Conservation (phyloP, 1,140 invertebrate genomes). For the Berghia stephanieae region DNA sequence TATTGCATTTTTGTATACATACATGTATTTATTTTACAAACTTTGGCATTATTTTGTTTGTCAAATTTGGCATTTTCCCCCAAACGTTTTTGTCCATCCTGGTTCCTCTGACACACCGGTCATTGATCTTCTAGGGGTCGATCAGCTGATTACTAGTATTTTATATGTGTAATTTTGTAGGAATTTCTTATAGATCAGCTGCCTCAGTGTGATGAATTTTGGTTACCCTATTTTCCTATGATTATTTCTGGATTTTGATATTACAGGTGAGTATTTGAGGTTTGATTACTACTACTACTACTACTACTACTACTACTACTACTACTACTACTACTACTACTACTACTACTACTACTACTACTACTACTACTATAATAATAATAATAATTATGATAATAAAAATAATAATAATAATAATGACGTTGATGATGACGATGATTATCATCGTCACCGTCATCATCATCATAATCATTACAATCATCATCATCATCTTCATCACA, state of each 20-base stretch:
- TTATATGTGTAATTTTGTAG: background rate
- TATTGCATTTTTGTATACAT: no score
- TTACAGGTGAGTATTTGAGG: background rate
- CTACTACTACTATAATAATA: constrained; percentile 17
- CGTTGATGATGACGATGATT: background rate
- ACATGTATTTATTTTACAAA: no score
- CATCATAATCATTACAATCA: constrained; percentile 14
- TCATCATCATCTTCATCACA: background rate
- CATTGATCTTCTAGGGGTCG: background rate
- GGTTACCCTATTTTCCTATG: background rate
- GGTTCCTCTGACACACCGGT: background rate
- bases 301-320: constrained; percentile 17
- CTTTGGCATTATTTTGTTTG: no score
- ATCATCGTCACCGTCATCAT: constrained; percentile 3
- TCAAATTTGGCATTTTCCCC: no score
- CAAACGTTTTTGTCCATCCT: no score
- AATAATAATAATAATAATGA: background rate
- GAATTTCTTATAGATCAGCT: background rate
- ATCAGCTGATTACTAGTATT: constrained; percentile 2
- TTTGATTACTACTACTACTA: constrained; percentile 13
- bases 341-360: constrained; percentile 26
- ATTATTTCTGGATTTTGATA: no score
- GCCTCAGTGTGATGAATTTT: background rate
- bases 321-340: constrained; percentile 12
- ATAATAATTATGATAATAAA: constrained; percentile 2